Conservation (phyloP, 2,113 vertebrate species). For the Sterrhoptilus dennistouni region DNA sequence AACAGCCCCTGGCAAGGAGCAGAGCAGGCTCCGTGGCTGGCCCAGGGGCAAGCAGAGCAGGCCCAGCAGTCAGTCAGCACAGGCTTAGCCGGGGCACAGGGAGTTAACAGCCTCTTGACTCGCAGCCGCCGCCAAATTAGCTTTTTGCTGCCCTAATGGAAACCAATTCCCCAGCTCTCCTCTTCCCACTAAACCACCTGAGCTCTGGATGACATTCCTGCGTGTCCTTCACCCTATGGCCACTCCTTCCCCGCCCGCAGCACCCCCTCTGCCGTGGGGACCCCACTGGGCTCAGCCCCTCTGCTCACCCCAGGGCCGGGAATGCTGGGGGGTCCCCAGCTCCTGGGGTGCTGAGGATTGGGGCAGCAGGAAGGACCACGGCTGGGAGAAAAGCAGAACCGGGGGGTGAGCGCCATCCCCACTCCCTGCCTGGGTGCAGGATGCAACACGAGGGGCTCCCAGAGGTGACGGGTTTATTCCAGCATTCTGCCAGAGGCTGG, state of each 20-base stretch:
- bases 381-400: not conserved
- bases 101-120: conserved; percentile 36
- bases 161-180: conserved; percentile 40
- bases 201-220: not conserved
- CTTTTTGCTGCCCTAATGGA: conserved; percentile 57
- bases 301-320: not conserved
- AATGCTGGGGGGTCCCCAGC: not conserved
- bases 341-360: not conserved
- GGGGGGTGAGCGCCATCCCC: not conserved
- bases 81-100: not conserved
- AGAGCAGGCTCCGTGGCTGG: rapidly evolving
- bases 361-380: not conserved
- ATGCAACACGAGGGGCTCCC: not conserved
- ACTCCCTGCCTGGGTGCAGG: not conserved
- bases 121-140: conserved; percentile 11
- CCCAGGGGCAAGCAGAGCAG: not conserved
- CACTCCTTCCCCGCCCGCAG: rapidly evolving
- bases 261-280: not conserved
- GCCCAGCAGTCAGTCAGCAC: rapidly evolving
- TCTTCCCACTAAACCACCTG: not conserved
- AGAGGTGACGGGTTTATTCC: not conserved
- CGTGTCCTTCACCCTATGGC: not conserved
- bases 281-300: not conserved
- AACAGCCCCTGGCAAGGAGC: not conserved
- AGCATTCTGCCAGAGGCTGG: not conserved